Evolutionary conservation across 2,888 invertebrate genomes (phyloP), one percentile per base, ranked within the genome.

Genomic region (Philopedon plagiatum): DNA sequence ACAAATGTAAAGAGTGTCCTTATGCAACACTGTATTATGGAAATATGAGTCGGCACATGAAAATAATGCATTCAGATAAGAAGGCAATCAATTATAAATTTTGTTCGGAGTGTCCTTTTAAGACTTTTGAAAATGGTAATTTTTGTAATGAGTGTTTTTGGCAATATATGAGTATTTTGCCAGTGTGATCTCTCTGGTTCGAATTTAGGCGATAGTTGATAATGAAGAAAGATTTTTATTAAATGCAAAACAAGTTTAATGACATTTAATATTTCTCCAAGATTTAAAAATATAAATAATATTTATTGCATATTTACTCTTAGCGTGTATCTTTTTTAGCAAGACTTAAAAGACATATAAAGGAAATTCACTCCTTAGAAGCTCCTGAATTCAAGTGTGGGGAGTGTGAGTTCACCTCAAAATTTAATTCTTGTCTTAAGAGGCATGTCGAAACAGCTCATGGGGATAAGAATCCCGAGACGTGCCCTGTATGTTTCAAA

Each of bases 41-140:
- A 19, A 68, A 68, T 29, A 19, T 61, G 8, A 68, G 61, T 19
- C 51, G 68, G 5, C 68, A 68, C 19, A 34, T 61, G 29, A 68
- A 68, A 41, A 61, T 68, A 18, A 68, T 68, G 60, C 68, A 68
- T 51, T 61, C 41, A 18, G 61, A 41, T 23, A 68, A 68, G 39
- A 37, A 61, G 26, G 68, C 51, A 21, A 54, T 68, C 13, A 29
- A 68, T 19, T 68, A 68, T n/a, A 68, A 68, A 19, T 15, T 26
- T 0, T 68, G 68, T 32, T 61, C 61, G 0, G 51, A 68, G 11
- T 68, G 68, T 29, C 46, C 61, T 5, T 68, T 68, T 11, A 68
- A 68, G 11, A 61, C 68, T 19, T 68, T 68, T 32, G 68, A 68
- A 61, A 68, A 68, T 54, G 58, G 68, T 68, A 66, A 57, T 15